phyloP scores from a whole-genome alignment of 2,888 invertebrate genomes.

The Sinhomidia bicolor region DNA sequence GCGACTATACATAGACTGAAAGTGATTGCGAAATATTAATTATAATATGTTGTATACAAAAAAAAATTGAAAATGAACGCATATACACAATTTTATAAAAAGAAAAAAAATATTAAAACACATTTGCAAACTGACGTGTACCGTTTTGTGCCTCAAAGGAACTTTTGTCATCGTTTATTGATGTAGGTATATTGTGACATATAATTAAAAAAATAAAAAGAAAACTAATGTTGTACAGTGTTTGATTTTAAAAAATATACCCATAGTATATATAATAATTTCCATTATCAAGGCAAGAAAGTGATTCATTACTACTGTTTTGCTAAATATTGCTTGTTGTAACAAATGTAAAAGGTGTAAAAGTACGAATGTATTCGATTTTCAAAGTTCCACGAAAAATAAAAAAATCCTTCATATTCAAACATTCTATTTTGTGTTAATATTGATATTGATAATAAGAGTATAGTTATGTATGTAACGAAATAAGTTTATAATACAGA shows the following conservation, averaged over 20 bases:
- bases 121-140: conserved; percentile 33
- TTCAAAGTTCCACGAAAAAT: not conserved
- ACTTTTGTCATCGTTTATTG: not conserved
- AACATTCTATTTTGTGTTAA: conserved; percentile 59
- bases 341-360: not conserved
- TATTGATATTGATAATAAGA: not conserved
- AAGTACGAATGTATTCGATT: conserved; percentile 26
- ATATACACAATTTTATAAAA: conserved; percentile 1
- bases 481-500: conserved; percentile 23
- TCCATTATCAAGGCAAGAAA: not conserved
- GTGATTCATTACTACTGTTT: conserved; percentile 1
- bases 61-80: conserved; percentile 15
- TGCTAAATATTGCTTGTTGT: not conserved
- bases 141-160: conserved; percentile 63
- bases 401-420: conserved; percentile 4
- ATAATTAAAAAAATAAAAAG: not conserved
- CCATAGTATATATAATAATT: not conserved
- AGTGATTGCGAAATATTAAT: conserved; percentile 44
- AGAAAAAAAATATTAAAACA: not conserved
- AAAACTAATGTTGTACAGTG: not conserved
- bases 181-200: conserved; percentile 12
- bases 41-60: conserved; percentile 41
- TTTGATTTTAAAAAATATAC: not conserved
- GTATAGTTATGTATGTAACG: conserved; percentile 7
- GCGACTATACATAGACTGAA: conserved; percentile 71